phyloP scores from a whole-genome alignment of 1,140 invertebrate genomes.

The Globodera ellingtonae region DNA sequence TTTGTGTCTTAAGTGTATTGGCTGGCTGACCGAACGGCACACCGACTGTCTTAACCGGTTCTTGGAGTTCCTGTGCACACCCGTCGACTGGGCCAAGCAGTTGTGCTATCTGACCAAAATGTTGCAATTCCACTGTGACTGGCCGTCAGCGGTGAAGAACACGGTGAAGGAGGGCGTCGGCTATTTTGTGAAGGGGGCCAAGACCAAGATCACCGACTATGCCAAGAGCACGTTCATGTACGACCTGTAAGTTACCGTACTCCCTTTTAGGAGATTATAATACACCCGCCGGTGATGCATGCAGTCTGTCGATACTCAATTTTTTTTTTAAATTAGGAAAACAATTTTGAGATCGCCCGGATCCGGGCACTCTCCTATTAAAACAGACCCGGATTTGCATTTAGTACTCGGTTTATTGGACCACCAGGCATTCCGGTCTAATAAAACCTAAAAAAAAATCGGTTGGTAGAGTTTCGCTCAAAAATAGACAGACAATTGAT shows the following conservation, averaged over 20 bases:
- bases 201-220: slow-evolving; percentile 32
- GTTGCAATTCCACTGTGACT: slow-evolving; percentile 43
- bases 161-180: slow-evolving; percentile 49
- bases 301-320: no score
- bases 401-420: no score
- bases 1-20: slow-evolving; percentile 35
- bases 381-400: no score
- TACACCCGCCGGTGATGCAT: no score
- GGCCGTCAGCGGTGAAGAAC: slow-evolving; percentile 43
- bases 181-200: slow-evolving; percentile 47
- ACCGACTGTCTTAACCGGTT: slow-evolving; percentile 35
- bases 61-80: slow-evolving; percentile 41
- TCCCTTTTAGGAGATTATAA: no score
- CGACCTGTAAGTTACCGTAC: slow-evolving; percentile 29
- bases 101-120: slow-evolving; percentile 45
- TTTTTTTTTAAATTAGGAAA: no score
- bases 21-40: slow-evolving; percentile 29
- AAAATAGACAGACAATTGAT: no score
- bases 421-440: no score
- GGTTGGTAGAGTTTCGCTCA: no score
- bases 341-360: no score
- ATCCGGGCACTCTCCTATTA: no score
- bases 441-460: no score
- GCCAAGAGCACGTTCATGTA: slow-evolving; percentile 42
- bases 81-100: slow-evolving; percentile 44